These are phyloP conservation scores for Argopecten irradians DNA, from an alignment of 1,140 invertebrate genomes.

Conservation along the genomic window DNA sequence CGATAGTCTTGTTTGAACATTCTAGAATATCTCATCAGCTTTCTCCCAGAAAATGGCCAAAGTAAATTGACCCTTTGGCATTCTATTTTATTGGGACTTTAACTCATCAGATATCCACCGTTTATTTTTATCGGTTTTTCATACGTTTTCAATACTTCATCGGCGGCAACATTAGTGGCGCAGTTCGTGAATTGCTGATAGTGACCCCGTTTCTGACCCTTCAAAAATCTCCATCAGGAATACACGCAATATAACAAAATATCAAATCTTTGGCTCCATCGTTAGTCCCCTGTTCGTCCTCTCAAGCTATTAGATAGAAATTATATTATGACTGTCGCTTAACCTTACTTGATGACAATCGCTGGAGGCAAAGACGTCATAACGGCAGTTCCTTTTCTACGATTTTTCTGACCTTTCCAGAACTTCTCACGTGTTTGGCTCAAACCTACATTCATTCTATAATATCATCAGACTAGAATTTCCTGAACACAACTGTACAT, in stretches of 20 bases:
- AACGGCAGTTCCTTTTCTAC: not conserved
- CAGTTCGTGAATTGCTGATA: not conserved
- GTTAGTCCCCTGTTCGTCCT: not conserved
- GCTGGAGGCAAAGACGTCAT: not conserved
- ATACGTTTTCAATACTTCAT: not conserved
- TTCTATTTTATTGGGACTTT: not conserved
- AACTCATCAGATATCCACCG: not conserved
- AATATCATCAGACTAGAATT: not conserved
- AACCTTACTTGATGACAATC: not conserved
- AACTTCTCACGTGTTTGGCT: not conserved
- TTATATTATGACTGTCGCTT: not conserved
- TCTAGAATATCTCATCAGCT: not conserved
- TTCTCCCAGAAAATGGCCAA: not conserved
- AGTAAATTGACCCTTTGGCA: not conserved
- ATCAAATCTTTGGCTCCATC: not conserved
- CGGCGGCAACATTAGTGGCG: not conserved
- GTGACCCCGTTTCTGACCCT: not conserved
- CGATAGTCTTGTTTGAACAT: not conserved
- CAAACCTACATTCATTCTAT: not conserved
- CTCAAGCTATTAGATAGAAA: not conserved
- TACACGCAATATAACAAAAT: not conserved
- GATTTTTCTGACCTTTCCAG: not conserved
- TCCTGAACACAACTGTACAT: not conserved
- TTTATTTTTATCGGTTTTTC: not conserved
- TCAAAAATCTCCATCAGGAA: not conserved